Evolutionary conservation across 2,797 vertebrate genomes (phyloP).

Genomic region (Miichthys miiuy): DNA sequence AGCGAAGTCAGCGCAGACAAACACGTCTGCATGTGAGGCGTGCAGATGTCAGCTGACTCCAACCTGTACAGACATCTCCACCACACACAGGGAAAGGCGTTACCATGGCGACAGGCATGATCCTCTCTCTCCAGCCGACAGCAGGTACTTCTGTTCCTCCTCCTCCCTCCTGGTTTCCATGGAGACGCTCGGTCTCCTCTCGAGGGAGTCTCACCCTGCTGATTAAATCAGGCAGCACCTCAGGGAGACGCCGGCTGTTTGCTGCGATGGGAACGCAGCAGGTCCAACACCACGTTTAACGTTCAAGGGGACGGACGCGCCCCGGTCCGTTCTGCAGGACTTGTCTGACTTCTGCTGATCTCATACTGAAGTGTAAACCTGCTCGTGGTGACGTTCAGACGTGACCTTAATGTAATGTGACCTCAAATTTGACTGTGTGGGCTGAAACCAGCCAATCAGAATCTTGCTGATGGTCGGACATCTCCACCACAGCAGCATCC

Average conservation of each 20-base stretch:
- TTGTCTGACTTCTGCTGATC: no score
- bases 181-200: slow-evolving; percentile 21
- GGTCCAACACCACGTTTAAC: no score
- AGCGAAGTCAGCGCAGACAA: not conserved
- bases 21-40: no score
- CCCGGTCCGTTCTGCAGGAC: no score
- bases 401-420: not conserved
- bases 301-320: no score
- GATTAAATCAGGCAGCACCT: slow-evolving; percentile 53
- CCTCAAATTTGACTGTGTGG: not conserved
- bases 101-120: slow-evolving; percentile 30
- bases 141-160: not conserved
- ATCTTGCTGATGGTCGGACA: not conserved
- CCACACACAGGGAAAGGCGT: not conserved
- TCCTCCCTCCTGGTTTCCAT: slow-evolving; percentile 32
- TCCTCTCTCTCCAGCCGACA: slow-evolving; percentile 7
- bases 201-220: not conserved
- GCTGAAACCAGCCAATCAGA: not conserved
- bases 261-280: not conserved
- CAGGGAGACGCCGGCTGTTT: slow-evolving; percentile 3
- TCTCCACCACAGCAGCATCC: not conserved
- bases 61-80: not conserved
- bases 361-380: no score
- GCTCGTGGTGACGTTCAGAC: no score
- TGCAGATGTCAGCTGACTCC: not conserved